These are phyloP conservation scores for Holothuria leucospilota DNA, from an alignment of 53 echinoderm and acorn worm genomes.

Conservation along the genomic window DNA sequence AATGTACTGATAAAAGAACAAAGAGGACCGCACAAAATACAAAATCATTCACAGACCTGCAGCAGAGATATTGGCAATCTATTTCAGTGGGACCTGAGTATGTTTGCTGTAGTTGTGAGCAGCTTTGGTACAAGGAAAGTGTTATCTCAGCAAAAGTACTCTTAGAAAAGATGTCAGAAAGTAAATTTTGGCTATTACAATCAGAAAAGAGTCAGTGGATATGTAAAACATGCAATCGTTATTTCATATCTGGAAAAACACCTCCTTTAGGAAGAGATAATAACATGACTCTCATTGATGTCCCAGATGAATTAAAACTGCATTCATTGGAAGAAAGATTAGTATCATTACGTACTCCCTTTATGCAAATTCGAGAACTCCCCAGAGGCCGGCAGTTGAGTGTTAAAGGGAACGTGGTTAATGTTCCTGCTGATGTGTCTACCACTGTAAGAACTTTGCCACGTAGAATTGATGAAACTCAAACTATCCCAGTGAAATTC, in stretches of 20 bases:
- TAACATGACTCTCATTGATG: slow-evolving; percentile 19
- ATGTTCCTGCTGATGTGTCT: slow-evolving; percentile 30
- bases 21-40: neutral
- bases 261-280: slow-evolving; percentile 35
- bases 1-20: neutral
- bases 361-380: slow-evolving; percentile 49
- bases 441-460: slow-evolving; percentile 28
- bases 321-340: slow-evolving; percentile 45
- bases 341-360: slow-evolving; percentile 34
- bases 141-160: neutral
- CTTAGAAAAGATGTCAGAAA: neutral
- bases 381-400: slow-evolving; percentile 41
- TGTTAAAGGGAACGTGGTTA: slow-evolving; percentile 42
- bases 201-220: slow-evolving; percentile 12
- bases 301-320: slow-evolving; percentile 28
- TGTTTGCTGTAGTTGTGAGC: slow-evolving; percentile 2
- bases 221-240: slow-evolving; percentile 33
- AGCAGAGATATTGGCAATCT: neutral
- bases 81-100: neutral
- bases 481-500: slow-evolving; percentile 49
- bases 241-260: neutral
- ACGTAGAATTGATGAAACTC: slow-evolving; percentile 5
- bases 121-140: neutral
- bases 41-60: neutral
- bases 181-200: neutral